Evolutionary conservation across 2,113 vertebrate species (phyloP).

Genomic region (Notothenia coriiceps): DNA sequence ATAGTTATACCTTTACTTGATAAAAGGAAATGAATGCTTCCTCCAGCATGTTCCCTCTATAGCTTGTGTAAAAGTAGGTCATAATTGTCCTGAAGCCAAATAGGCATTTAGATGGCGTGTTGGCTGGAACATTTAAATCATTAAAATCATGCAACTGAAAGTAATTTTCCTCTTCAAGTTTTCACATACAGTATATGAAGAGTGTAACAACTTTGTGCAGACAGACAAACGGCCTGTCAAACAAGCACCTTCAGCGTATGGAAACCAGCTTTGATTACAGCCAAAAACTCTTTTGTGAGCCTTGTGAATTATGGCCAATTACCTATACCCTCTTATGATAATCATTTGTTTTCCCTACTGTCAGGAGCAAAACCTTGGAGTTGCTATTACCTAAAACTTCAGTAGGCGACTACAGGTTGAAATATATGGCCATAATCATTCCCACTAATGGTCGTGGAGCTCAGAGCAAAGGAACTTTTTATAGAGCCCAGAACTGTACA

Average conservation of each 20-base stretch:
- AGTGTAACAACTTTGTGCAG: constrained; percentile 45
- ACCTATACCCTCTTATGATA: constrained; percentile 68
- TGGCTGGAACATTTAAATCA: not conserved
- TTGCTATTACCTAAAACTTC: constrained; percentile 74
- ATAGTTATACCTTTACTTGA: not conserved
- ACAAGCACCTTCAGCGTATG: constrained; percentile 61
- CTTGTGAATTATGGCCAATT: constrained; percentile 76
- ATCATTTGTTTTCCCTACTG: constrained; percentile 74
- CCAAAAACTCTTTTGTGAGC: constrained; percentile 44
- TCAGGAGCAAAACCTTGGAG: constrained; percentile 63
- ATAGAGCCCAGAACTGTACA: constrained; percentile 75
- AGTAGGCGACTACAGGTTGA: constrained; percentile 72
- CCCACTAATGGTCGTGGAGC: constrained; percentile 73
- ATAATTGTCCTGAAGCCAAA: constrained; percentile 35
- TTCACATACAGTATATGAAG: constrained; percentile 4
- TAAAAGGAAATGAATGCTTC: not conserved
- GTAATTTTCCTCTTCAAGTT: constrained; percentile 16
- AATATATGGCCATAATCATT: constrained; percentile 81
- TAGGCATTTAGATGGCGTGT: constrained; percentile 7
- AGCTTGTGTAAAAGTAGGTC: constrained; percentile 9
- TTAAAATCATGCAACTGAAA: constrained; percentile 24
- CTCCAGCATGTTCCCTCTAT: not conserved
- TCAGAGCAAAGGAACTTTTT: constrained; percentile 71
- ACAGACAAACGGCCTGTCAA: constrained; percentile 63
- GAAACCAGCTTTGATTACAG: constrained; percentile 68